Percentiles rank a stretch among this genome's conserved stretches.
Evolutionary conservation across 2,797 vertebrate genomes (phyloP).

Genomic region (Poecilia velifera): DNA sequence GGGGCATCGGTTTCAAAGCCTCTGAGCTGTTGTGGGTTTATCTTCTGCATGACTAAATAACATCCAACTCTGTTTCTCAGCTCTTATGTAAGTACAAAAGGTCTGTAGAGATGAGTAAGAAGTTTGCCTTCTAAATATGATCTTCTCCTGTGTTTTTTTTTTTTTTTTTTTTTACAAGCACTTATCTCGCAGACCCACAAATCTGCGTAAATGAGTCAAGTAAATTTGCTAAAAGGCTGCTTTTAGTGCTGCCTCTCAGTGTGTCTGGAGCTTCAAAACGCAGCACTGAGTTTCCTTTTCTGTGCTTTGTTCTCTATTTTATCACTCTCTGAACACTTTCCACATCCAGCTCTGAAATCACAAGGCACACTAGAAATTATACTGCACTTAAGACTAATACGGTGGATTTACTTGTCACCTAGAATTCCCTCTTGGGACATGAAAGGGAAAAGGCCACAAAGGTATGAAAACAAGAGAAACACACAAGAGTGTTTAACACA

Average conservation of each 20-base stretch:
- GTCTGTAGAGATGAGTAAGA: conserved; percentile 34
- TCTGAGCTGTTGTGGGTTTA: conserved; percentile 29
- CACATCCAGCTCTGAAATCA: conserved; percentile 29
- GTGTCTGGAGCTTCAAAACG: conserved; percentile 45
- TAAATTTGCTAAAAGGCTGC: conserved; percentile 49
- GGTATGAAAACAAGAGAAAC: conserved; percentile 4
- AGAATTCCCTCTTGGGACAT: conserved; percentile 50
- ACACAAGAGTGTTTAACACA: conserved; percentile 6
- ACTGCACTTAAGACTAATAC: conserved; percentile 61
- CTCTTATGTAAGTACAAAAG: conserved; percentile 11
- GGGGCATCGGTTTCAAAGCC: conserved; percentile 29
- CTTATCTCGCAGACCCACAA: conserved; percentile 25
- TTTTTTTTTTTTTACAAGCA: background rate
- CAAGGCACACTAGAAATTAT: conserved; percentile 50
- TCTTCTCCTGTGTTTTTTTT: conserved; percentile 16
- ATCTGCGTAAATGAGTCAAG: conserved; percentile 53
- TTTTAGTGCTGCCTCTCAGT: conserved; percentile 40
- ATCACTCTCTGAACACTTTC: conserved; percentile 39
- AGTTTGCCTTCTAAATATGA: conserved; percentile 43
- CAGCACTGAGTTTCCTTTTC: conserved; percentile 39
- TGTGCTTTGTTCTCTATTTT: conserved; percentile 55
- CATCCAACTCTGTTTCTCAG: conserved; percentile 22
- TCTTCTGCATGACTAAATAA: conserved; percentile 29
- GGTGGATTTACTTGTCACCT: conserved; percentile 57
- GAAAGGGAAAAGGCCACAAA: conserved; percentile 22